A percentile compares a stretch with the other conserved stretches of the same genome.
These are phyloP conservation scores for Nephrocerus scutellatus DNA, from an alignment of 2,888 invertebrate species.

Conservation along the genomic window DNA sequence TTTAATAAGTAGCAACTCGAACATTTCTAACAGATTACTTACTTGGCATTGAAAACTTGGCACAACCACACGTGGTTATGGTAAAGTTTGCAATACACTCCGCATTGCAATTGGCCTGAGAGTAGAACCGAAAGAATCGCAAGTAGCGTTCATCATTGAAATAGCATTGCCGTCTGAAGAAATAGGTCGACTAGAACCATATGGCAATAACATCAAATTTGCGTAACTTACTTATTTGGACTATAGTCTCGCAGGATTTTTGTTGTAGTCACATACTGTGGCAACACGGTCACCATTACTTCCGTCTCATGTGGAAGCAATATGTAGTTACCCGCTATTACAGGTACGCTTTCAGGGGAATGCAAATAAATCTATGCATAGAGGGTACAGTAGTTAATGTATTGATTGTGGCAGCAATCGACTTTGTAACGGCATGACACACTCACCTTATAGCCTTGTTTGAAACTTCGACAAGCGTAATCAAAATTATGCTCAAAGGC, in stretches of 20 bases:
- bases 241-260: constrained; percentile 55
- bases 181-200: no score
- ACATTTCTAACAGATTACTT: constrained; percentile 11
- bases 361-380: constrained; percentile 13
- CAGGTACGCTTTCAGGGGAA: constrained; percentile 42
- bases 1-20: background rate
- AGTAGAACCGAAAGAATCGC: constrained; percentile 60
- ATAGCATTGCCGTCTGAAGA: constrained; percentile 57
- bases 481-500: constrained; percentile 58
- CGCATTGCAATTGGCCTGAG: constrained; percentile 65
- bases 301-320: constrained; percentile 48
- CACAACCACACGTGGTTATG: constrained; percentile 57
- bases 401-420: background rate
- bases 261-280: constrained; percentile 67
- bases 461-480: constrained; percentile 63
- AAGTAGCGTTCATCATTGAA: constrained; percentile 60
- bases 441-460: constrained; percentile 61
- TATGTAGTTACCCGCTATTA: constrained; percentile 42
- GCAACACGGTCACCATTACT: constrained; percentile 61
- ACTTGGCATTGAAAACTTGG: constrained; percentile 64
- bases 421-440: background rate
- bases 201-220: background rate
- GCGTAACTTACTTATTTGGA: constrained; percentile 43
- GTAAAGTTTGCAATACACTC: constrained; percentile 66
- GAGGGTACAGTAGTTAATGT: background rate